Evolutionary conservation across 1,140 invertebrate species (phyloP).

Genomic region (Drosophila leontia): DNA sequence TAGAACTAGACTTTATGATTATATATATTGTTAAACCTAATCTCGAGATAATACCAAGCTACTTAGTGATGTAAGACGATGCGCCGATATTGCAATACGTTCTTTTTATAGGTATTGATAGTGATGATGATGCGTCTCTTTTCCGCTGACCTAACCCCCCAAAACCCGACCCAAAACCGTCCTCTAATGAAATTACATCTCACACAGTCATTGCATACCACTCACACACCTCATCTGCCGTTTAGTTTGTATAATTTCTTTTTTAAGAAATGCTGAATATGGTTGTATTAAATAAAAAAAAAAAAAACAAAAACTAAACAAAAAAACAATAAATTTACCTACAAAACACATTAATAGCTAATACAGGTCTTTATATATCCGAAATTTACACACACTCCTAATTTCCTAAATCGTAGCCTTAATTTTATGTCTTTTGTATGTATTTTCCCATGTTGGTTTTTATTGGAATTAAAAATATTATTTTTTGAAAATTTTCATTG

Average conservation of each 20-base stretch:
- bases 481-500: slow-evolving; percentile 31
- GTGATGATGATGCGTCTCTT: slow-evolving; percentile 40
- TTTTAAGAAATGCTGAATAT: slow-evolving; percentile 71
- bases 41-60: slow-evolving; percentile 58
- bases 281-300: slow-evolving; percentile 63
- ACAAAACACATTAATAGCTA: slow-evolving; percentile 31
- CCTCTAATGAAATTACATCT: slow-evolving; percentile 74
- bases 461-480: slow-evolving; percentile 65
- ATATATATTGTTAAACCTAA: slow-evolving; percentile 48
- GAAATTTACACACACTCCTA: slow-evolving; percentile 53
- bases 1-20: slow-evolving; percentile 62
- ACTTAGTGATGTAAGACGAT: slow-evolving; percentile 66
- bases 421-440: slow-evolving; percentile 65
- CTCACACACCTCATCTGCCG: slow-evolving; percentile 36
- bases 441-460: slow-evolving; percentile 71
- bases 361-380: slow-evolving; percentile 46
- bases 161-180: slow-evolving; percentile 38
- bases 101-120: slow-evolving; percentile 61
- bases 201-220: slow-evolving; percentile 47
- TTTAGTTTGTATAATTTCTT: slow-evolving; percentile 68
- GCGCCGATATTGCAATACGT: slow-evolving; percentile 74
- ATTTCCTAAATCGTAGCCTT: slow-evolving; percentile 18
- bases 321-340: slow-evolving; percentile 37
- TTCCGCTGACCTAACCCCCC: slow-evolving; percentile 37
- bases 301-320: slow-evolving; percentile 24